Evolutionary conservation across 2,888 invertebrate species (phyloP).

Genomic region (Sialis fuliginosa): DNA sequence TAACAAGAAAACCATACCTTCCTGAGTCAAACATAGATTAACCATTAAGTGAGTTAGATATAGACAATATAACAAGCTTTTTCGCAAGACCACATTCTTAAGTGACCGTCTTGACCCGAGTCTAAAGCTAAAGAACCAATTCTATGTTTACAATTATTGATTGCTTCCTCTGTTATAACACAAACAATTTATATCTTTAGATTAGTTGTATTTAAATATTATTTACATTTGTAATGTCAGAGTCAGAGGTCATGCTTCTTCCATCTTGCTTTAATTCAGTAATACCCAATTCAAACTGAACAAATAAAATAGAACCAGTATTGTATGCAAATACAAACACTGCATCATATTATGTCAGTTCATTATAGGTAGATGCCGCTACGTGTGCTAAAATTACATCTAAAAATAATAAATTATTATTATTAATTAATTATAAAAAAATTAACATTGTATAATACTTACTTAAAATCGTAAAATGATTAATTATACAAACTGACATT

Average conservation of each 20-base stretch:
- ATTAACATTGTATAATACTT: constrained; percentile 17
- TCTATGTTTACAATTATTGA: constrained; percentile 50
- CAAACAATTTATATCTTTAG: constrained; percentile 4
- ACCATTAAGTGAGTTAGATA: constrained; percentile 33
- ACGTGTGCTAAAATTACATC: constrained; percentile 45
- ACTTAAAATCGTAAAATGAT: constrained; percentile 50
- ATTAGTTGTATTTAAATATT: constrained; percentile 11
- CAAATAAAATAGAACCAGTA: constrained; percentile 49
- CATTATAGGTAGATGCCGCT: constrained; percentile 44
- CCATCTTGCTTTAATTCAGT: constrained; percentile 56
- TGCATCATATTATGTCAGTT: constrained; percentile 42
- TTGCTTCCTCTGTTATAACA: constrained; percentile 23
- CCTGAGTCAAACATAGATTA: constrained; percentile 25
- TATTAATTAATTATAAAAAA: neutral
- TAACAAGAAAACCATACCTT: constrained; percentile 22
- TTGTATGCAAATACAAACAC: constrained; percentile 64
- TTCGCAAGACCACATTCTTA: constrained; percentile 65
- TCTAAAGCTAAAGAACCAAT: constrained; percentile 50
- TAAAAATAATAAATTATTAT: constrained; percentile 15
- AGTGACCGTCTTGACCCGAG: constrained; percentile 61
- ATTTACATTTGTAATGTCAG: constrained; percentile 48
- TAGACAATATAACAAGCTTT: constrained; percentile 44
- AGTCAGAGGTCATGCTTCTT: constrained; percentile 59
- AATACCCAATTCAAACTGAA: constrained; percentile 44
- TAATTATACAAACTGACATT: constrained; percentile 55